phyloP scores from a whole-genome alignment of 1,140 invertebrate genomes.

The Psix sp. region DNA sequence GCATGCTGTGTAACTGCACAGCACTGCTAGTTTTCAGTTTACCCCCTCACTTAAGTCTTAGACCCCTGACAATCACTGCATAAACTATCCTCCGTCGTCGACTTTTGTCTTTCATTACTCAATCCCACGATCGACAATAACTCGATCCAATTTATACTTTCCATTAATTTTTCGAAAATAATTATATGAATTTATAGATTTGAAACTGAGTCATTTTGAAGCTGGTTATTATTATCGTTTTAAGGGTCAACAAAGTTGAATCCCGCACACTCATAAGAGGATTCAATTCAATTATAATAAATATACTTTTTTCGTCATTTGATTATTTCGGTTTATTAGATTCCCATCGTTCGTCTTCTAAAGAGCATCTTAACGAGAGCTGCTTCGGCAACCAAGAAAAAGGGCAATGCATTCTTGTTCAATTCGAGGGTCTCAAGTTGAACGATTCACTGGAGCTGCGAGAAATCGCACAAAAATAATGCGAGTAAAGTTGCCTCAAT shows the following conservation, averaged over 20 bases:
- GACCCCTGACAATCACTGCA: too few relatives aligned
- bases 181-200: too few relatives aligned
- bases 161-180: too few relatives aligned
- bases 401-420: conserved; percentile 40
- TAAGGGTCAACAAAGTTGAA: too few relatives aligned
- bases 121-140: too few relatives aligned
- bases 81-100: conserved; percentile 3
- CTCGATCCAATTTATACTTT: too few relatives aligned
- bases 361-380: conserved; percentile 56
- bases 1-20: conserved; percentile 35
- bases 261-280: conserved; percentile 20
- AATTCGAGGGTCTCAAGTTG: conserved; percentile 30
- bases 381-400: conserved; percentile 25
- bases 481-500: conserved; percentile 13
- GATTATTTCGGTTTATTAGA: conserved; percentile 56
- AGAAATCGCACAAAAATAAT: conserved; percentile 43
- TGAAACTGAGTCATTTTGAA: too few relatives aligned
- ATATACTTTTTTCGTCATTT: conserved; percentile 32
- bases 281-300: conserved; percentile 42
- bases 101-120: not conserved
- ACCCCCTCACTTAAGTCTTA: not conserved
- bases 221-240: too few relatives aligned
- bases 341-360: conserved; percentile 58
- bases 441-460: conserved; percentile 33
- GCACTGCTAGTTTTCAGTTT: conserved; percentile 49